Base-by-base conservation (phyloP, 2,797 vertebrate genomes). In the Myiotriccus ornatus region DNA sequence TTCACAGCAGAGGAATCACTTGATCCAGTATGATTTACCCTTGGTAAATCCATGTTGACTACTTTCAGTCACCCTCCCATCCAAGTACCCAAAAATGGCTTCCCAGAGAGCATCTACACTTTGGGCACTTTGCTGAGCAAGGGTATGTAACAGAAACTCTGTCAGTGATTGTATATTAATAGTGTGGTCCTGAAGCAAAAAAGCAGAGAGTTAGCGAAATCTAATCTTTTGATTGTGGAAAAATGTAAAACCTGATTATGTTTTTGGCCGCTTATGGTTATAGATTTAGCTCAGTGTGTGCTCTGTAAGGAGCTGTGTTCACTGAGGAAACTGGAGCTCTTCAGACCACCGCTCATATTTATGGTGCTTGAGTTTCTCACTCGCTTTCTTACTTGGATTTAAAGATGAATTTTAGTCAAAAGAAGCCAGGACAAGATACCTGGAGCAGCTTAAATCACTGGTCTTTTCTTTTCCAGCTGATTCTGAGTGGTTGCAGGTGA, bases 31-130 rank as follows among this genome's bases (percentile, higher is more conserved):
- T 77, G 15, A 83, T 50, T 46, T 44, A 39, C 57, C 57, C 50
- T 34, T 83, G 18, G 56, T 30, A 73, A 77, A 69, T 62, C 68
- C 34, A 6, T 12, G 8, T 41, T 77, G 68, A 32, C 47, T 79
- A 5, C 86, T 80, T 92, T 76, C 35, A 56, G 20, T 90, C 57
- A 44, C 21, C 18, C 5, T 77, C 21, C 71, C 8, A 2, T 88
- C 64, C 32, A 23, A 10, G 60, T 65, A 56, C 60, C 16, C 52
- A 53, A 32, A 90, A 74, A 47, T 30, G 75, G n/a, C 27, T 75
- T 75, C 44, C 16, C 11, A 27, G 56, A 43, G 37, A 52, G 8
- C 34, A 9, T 0, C 0, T 50, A 15, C 15, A 9, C 50, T 79
- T 60, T 15, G 43, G 52, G 35, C 30, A 21, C 59, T 83, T 71